Evolutionary conservation across 2,113 vertebrate species (phyloP), one percentile per base, ranked within the genome.

Genomic region (Osmerus eperlanus): DNA sequence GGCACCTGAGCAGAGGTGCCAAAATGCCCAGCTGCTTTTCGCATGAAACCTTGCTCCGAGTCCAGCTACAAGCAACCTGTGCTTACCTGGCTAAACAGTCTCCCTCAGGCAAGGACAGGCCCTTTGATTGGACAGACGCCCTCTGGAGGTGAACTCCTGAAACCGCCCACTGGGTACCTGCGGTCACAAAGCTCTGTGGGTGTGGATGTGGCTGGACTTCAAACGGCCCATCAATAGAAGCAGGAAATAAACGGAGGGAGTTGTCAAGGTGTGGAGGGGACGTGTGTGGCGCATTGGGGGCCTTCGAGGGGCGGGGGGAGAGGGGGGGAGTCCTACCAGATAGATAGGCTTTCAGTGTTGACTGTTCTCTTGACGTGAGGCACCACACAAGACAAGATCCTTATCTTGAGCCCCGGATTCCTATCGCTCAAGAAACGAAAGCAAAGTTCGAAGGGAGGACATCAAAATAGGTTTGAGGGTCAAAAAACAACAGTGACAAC

Each of bases 21-120:
- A 32, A 60, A 70, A 63, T 75, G 84, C 78, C 78, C 76, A 75
- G 55, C 74, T 74, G 73, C 67, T 15, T 82, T 79, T 81, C 74
- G 77, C 74, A 76, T 73, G 81, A 65, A 81, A 69, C 72, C 67
- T 71, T 32, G 71, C 78, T 78, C 62, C 16, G 9, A 83, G 74
- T 81, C 77, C 62, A 69, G 53, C 78, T 66, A 72, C 65, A 28
- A 36, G 73, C 77, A 21, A 32, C 75, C 78, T 71, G 70, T n/a
- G 9, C 52, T 65, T 70, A 63, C 36, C 52, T 71, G 65, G 62
- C 81, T 66, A 74, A 62, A 62, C 65, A 60, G 70, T 60, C 55
- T 75, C 75, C 76, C 72, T 28, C 23, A 74, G 83, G 81, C 71
- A 74, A 84, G 74, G 67, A 69, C 67, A 81, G 76, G 51, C 62